Conservation (phyloP, 2,888 invertebrate genomes). For the Drosophila macrospina region DNA sequence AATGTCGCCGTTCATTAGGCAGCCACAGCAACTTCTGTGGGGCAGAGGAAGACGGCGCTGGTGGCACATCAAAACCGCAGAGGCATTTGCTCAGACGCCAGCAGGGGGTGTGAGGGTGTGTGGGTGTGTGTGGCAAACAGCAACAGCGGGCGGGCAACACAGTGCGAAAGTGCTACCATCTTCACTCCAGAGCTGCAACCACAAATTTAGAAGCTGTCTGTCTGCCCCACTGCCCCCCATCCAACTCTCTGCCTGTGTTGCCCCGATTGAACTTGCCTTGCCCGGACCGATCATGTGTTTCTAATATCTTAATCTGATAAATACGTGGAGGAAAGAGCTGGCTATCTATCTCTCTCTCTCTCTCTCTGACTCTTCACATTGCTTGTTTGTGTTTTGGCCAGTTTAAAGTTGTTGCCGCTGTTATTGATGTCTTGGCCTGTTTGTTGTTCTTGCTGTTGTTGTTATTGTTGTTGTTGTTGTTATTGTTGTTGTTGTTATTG, state of each 20-base stretch:
- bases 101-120: neutral
- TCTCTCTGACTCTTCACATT: neutral
- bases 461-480: constrained; percentile 64
- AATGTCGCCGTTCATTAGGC: constrained; percentile 76
- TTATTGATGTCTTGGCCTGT: constrained; percentile 73
- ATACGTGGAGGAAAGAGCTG: constrained; percentile 42
- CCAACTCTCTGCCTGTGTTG: neutral
- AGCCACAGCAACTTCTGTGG: constrained; percentile 41
- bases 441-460: constrained; percentile 30
- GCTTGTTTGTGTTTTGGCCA: constrained; percentile 44
- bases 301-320: constrained; percentile 72
- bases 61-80: constrained; percentile 51
- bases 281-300: constrained; percentile 64
- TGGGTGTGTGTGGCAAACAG: no score
- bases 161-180: constrained; percentile 39
- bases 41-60: neutral
- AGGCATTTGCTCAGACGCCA: constrained; percentile 57
- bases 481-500: constrained; percentile 66
- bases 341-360: neutral
- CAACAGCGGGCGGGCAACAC: neutral
- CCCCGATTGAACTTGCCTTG: neutral
- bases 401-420: constrained; percentile 60
- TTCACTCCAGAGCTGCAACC: constrained; percentile 13
- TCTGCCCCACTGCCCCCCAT: neutral
- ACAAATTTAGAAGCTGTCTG: constrained; percentile 7